Evolutionary conservation across 2,888 invertebrate species (phyloP), one percentile per base, ranked within the genome.

Genomic region (Oscheius sp.): DNA sequence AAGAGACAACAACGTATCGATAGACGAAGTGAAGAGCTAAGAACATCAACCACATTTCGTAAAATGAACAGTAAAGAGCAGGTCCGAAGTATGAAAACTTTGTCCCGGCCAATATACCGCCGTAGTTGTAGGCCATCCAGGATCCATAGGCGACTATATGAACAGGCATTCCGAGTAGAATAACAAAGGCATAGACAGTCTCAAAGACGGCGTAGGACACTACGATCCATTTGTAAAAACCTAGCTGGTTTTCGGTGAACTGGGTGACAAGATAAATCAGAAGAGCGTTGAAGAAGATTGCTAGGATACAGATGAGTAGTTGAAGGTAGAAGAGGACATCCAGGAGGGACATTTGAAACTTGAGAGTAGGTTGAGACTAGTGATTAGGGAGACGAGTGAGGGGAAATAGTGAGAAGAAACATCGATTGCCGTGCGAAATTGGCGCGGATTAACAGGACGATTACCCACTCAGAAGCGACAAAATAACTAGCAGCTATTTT

Each of bases 161-260:
- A 10, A 68, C 68, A 9, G 68, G 68, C 42, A 68, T 53, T 53
- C 68, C 68, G 7, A 68, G 42, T 1, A 68, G 10, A 33, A 68
- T 68, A 29, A 68, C 68, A n/a, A 68, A 33, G 4, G 68, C 29
- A 55, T 68, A 68, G n/a, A 33, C 1, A 1, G 42, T 68, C 37
- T 68, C 55, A 37, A 68, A 68, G 10, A 68, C n/a, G 21, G 68
- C 68, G 13, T 37, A 68, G 4, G 35, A 21, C 5, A 68, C 13
- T 32, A 68, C 53, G 35, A 68, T 68, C 68, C 68, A 68, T 53
- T 33, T 35, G 55, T 68, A 68, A 29, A 68, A 68, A n/a, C 68
- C 68, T 4, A 68, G 42, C 2, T 13, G n/a, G 11, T 37, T 68
- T 10, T 33, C 21, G 1, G 55, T 55, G n/a, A 35, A n/a, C 1